phyloP scores from a whole-genome alignment of 2,113 vertebrate genomes.

The Coracopsis vasa region DNA sequence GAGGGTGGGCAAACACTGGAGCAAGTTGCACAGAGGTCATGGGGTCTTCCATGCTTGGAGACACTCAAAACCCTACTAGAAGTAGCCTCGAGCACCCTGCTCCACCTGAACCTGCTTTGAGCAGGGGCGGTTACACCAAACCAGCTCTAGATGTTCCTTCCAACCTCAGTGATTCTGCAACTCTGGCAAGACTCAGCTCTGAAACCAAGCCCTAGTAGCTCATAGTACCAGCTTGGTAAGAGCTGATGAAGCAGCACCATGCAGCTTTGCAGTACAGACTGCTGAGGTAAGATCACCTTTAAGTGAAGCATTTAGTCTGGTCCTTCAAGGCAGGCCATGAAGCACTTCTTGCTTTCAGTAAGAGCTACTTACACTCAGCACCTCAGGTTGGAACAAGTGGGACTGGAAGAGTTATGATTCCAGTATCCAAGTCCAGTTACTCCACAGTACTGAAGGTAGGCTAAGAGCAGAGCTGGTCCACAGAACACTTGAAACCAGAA shows the following conservation, averaged over 20 bases:
- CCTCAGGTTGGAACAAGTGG: background rate
- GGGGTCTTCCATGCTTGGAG: background rate
- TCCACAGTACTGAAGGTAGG: background rate
- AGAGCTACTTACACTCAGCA: background rate
- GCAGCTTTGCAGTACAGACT: background rate
- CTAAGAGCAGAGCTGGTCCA: background rate
- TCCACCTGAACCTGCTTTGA: background rate
- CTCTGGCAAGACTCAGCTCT: background rate
- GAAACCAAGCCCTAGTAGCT: background rate
- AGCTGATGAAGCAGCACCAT: background rate
- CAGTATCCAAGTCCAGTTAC: background rate
- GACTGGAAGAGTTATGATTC: accelerated
- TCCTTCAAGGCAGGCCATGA: background rate
- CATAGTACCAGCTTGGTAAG: background rate
- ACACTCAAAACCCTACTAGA: background rate
- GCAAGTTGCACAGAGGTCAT: background rate
- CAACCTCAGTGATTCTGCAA: background rate
- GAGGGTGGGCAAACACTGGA: background rate
- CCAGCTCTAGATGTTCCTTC: background rate
- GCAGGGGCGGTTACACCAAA: background rate
- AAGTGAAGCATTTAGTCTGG: background rate
- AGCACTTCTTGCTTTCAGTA: background rate
- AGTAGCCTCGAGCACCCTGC: background rate
- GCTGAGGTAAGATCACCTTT: background rate
- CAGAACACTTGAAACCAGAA: background rate